Percentiles rank a stretch among this genome's conserved stretches.
These are phyloP conservation scores for Peromyscus polionotus DNA, from an alignment of 2,113 vertebrate species.

Conservation along the genomic window DNA sequence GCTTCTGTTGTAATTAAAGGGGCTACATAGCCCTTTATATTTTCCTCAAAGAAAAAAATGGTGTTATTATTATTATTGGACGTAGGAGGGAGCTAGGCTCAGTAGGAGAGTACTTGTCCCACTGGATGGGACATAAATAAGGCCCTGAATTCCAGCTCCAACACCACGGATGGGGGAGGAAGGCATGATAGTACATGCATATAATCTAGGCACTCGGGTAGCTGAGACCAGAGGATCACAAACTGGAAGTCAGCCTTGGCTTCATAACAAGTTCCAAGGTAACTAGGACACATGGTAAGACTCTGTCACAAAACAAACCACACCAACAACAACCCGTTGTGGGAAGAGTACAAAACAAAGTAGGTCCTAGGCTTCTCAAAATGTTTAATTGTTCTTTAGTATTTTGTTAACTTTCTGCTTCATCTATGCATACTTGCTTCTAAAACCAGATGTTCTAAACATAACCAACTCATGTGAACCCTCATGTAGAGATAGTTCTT, in stretches of 20 bases:
- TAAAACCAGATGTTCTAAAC: background rate
- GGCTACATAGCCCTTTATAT: background rate
- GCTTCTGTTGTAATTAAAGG: background rate
- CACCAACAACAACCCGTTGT: background rate
- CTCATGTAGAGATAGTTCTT: background rate
- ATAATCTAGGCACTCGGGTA: background rate
- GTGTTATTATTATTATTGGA: background rate
- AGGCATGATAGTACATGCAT: background rate
- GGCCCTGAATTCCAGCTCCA: background rate
- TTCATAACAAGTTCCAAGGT: background rate
- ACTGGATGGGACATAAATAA: background rate
- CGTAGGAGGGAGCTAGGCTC: background rate
- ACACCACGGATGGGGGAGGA: background rate
- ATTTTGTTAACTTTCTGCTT: slow-evolving; percentile 27
- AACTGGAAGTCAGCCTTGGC: background rate
- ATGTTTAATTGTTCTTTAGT: background rate
- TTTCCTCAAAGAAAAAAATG: background rate
- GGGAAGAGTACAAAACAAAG: slow-evolving; percentile 2
- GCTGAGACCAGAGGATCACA: background rate
- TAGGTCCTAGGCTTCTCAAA: slow-evolving; percentile 9
- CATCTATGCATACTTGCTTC: background rate
- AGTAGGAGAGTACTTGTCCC: background rate
- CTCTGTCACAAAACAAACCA: background rate
- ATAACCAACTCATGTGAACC: background rate
- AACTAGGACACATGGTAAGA: background rate